Evolutionary conservation across 2,888 invertebrate species (phyloP).

Genomic region (Nipponacmea schrenckii): DNA sequence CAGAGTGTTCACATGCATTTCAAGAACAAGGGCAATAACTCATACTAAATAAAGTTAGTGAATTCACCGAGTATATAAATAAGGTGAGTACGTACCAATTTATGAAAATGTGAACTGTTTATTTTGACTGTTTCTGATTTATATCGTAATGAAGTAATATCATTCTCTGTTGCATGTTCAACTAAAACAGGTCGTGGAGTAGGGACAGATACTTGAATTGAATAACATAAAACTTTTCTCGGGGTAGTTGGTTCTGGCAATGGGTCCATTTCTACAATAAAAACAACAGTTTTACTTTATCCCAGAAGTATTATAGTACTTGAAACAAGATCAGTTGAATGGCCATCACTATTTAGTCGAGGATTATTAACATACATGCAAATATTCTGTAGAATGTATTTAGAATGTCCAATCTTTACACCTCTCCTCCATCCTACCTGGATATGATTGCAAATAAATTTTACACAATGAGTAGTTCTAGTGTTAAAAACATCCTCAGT

Average conservation of each 20-base stretch:
- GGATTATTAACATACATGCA: no score
- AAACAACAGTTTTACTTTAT: neutral
- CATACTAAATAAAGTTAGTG: no score
- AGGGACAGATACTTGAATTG: conserved; percentile 88
- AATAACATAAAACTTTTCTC: conserved; percentile 94
- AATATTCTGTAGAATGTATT: no score
- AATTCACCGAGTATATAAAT: no score
- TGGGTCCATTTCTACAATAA: conserved; percentile 45
- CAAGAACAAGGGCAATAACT: no score
- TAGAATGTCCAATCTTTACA: no score
- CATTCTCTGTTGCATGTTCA: conserved; percentile 74
- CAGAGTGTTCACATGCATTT: no score
- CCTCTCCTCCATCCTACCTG: no score
- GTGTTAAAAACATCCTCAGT: no score
- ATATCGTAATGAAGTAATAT: conserved; percentile 77
- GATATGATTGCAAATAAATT: no score
- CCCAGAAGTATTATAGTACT: neutral
- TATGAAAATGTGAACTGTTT: conserved; percentile 88
- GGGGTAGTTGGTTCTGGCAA: conserved; percentile 46
- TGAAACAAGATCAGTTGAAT: neutral
- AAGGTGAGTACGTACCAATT: conserved; percentile 76
- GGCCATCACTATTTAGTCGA: no score
- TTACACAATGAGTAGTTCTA: no score
- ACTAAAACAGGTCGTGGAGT: conserved; percentile 86
- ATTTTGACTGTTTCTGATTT: conserved; percentile 86